These are phyloP conservation scores for Sebastes fasciatus DNA, from an alignment of 2,113 vertebrate genomes.

Conservation along the genomic window DNA sequence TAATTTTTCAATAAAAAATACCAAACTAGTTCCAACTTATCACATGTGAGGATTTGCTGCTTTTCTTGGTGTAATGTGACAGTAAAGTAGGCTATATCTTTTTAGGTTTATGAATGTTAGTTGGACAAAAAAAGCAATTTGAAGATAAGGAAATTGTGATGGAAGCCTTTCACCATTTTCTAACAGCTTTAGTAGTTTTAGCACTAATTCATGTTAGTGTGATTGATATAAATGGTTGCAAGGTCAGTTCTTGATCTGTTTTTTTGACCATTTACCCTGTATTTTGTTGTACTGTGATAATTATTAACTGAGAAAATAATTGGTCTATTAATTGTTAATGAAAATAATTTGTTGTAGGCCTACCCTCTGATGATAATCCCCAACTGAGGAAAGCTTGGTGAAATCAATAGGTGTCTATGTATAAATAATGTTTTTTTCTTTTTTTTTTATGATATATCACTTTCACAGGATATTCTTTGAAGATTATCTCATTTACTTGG, in stretches of 20 bases:
- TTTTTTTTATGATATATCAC: not conserved
- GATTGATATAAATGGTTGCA: too few species aligned
- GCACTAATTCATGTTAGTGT: too few species aligned
- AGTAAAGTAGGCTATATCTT: not conserved
- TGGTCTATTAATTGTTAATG: not conserved
- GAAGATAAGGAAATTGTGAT: not conserved
- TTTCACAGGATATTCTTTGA: not conserved
- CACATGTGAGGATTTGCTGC: not conserved
- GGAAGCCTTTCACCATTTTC: not conserved
- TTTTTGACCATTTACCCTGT: too few species aligned
- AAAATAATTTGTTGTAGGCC: not conserved
- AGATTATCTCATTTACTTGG: not conserved
- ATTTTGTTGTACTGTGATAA: too few species aligned
- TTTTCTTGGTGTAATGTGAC: not conserved
- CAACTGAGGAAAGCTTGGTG: not conserved
- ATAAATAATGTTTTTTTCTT: not conserved
- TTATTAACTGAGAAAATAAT: not conserved
- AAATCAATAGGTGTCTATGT: not conserved
- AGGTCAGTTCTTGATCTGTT: too few species aligned
- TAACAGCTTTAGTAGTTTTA: not conserved
- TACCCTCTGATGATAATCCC: not conserved
- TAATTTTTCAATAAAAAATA: not conserved
- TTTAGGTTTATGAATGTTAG: not conserved
- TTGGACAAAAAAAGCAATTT: not conserved
- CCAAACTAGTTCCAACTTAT: not conserved